Percentiles rank a stretch among this genome's conserved stretches.
Evolutionary conservation across 2,113 vertebrate genomes (phyloP).

Genomic region (Isichthys henryi): DNA sequence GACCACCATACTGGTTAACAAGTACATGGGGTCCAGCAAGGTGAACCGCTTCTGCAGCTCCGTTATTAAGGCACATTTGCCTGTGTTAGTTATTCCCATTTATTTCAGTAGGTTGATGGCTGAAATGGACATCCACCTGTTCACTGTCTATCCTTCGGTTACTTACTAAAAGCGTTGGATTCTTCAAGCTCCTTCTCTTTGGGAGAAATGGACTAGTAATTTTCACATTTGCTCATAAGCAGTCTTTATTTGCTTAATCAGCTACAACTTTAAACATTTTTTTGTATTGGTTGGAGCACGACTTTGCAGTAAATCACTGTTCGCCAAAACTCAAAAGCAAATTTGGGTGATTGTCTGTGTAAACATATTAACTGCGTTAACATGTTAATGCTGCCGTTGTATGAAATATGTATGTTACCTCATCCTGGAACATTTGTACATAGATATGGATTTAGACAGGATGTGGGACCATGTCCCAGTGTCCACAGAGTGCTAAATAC

Average conservation of each 20-base stretch:
- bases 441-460: neutral
- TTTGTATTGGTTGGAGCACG: too few relatives aligned
- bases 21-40: constrained; percentile 66
- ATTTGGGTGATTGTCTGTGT: neutral
- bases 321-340: too few relatives aligned
- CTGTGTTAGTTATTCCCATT: neutral
- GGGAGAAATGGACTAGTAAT: neutral
- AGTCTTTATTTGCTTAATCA: too few relatives aligned
- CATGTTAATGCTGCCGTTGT: neutral
- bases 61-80: neutral
- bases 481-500: neutral
- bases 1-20: constrained; percentile 58
- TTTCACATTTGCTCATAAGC: neutral
- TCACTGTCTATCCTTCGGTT: neutral
- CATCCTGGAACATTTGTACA: neutral
- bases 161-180: neutral
- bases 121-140: neutral
- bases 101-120: neutral
- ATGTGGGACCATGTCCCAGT: neutral
- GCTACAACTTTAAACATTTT: too few relatives aligned
- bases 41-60: constrained; percentile 34
- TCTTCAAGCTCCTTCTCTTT: neutral
- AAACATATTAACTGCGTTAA: neutral
- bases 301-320: too few relatives aligned
- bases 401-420: neutral